These are phyloP conservation scores for Mormoops blainvillei DNA, from an alignment of 2,113 vertebrate genomes.

Conservation along the genomic window DNA sequence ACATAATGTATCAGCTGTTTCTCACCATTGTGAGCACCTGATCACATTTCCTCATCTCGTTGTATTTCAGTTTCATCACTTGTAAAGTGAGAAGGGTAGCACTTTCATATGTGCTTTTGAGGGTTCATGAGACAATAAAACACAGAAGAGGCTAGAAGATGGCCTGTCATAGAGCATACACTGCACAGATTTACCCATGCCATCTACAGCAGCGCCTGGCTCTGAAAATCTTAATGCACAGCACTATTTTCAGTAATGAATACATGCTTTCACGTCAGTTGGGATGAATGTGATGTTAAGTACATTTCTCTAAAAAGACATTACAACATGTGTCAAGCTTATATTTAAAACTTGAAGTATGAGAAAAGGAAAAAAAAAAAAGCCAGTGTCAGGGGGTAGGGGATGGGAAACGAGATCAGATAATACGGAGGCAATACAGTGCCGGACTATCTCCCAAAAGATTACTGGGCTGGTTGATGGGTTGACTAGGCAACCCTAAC, in stretches of 20 bases:
- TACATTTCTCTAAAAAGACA: background rate
- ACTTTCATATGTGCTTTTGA: background rate
- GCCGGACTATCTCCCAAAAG: background rate
- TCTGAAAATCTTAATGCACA: background rate
- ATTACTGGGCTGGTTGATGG: background rate
- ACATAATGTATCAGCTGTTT: background rate
- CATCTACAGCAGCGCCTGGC: background rate
- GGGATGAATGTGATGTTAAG: background rate
- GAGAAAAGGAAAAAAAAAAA: background rate
- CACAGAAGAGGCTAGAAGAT: background rate
- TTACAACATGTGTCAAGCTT: background rate
- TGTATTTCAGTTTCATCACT: background rate
- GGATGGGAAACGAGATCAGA: background rate
- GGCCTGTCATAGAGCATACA: background rate
- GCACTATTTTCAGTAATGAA: background rate
- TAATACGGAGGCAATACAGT: background rate
- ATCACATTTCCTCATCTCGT: background rate
- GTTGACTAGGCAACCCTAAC: background rate
- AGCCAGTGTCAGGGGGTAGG: fast-evolving
- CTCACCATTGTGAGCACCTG: background rate
- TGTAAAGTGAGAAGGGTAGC: background rate
- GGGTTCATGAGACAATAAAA: background rate
- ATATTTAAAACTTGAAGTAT: background rate
- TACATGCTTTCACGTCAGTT: background rate
- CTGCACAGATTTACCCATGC: background rate